Evolutionary conservation across 2,113 vertebrate genomes (phyloP), one percentile per base, ranked within the genome.

Genomic region (Lutjanus erythropterus): DNA sequence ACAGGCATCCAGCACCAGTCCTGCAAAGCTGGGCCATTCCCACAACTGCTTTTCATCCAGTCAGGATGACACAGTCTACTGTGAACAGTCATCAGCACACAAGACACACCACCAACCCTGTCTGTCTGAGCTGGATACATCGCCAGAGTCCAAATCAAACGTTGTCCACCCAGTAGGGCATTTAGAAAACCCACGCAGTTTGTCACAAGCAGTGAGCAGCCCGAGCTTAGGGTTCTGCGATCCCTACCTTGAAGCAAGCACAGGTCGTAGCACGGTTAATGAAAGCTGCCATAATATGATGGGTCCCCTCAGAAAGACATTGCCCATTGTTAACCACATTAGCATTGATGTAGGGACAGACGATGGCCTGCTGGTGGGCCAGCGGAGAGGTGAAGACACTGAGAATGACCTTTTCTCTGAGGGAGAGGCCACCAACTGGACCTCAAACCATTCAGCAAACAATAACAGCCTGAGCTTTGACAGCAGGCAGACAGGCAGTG

Each of bases 381-480:
- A 70, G 25, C 77, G 44, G 67, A 74, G 86, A 52, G 78, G 81
- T 33, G 81, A 69, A 21, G 89, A 92, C 37, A 46, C 56, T 3
- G 86, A 89, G 41, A 86, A 94, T 50, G 91, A 89, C 81, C 73
- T 92, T 53, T 91, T 66, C 73, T 88, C 85, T 0, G 90, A 92
- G 0, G 91, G 71, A 35, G 95, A 93, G 64, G 80, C 75, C 41
- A 94, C 91, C 12, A 96, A 95, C 72, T 97, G 97, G 97, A 93
- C 93, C 53, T 97, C 96, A 81, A 97, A 97, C 79, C 90, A 92
- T 72, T 98, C 96, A 0, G 94, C 96, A 71, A 98, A 97, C 87
- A 98, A 97, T 87, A 98, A 97, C 75, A 96, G 95, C 3, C 75
- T 93, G 58, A 91, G 90, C 33, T 89, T 93, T 75, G 92, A 93